phyloP scores from a whole-genome alignment of 2,797 vertebrate genomes.

The Acropternis orthonyx region DNA sequence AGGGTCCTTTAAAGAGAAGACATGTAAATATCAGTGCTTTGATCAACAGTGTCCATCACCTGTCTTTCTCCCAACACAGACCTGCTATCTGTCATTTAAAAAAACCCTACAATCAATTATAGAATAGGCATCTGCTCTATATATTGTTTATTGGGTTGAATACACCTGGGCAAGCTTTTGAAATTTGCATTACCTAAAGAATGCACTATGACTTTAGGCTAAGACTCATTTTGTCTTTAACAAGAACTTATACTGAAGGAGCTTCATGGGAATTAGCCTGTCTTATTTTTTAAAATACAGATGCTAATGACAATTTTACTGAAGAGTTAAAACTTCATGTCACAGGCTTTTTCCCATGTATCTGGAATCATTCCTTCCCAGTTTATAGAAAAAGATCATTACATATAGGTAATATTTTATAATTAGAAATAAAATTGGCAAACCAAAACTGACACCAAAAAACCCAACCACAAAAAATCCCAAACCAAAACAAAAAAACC shows the following conservation, averaged over 20 bases:
- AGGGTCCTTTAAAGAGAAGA: neutral
- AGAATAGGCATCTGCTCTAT: constrained; percentile 16
- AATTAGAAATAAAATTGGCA: neutral
- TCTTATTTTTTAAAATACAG: neutral
- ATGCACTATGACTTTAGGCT: neutral
- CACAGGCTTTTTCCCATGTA: neutral
- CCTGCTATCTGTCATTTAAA: neutral
- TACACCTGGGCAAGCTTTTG: neutral
- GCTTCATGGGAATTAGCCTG: neutral
- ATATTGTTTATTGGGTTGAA: constrained; percentile 2
- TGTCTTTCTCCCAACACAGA: neutral
- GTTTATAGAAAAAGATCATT: neutral
- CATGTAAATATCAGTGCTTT: constrained; percentile 21
- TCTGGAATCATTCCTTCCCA: neutral
- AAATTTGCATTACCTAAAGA: neutral
- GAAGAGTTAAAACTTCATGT: neutral
- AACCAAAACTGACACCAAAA: neutral
- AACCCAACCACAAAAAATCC: neutral
- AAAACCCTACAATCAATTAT: neutral
- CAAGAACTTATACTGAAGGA: neutral
- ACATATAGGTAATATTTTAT: neutral
- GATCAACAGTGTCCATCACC: constrained; percentile 24
- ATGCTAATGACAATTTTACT: neutral
- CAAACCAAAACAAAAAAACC: neutral
- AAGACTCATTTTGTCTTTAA: neutral